phyloP scores from a whole-genome alignment of 2,113 vertebrate species.

The Hippopotamus amphibius region DNA sequence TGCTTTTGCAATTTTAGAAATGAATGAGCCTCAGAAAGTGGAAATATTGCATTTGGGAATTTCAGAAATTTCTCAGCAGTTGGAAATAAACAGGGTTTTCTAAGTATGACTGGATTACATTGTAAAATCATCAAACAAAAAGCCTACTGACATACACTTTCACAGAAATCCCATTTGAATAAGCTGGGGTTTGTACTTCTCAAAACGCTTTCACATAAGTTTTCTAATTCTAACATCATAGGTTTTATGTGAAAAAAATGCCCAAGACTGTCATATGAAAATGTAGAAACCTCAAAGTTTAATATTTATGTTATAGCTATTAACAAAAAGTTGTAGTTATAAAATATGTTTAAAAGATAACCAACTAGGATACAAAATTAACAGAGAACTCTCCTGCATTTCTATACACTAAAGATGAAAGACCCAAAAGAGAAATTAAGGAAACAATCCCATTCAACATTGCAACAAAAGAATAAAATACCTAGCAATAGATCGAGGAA shows the following conservation, averaged over 20 bases:
- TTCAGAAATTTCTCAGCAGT: conserved; percentile 38
- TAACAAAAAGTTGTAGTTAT: not conserved
- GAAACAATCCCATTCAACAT: too few species aligned
- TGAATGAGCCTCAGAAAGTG: not conserved
- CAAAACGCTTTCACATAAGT: not conserved
- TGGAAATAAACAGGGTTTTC: conserved; percentile 18
- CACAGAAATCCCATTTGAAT: not conserved
- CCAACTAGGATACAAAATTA: not conserved
- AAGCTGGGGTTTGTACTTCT: not conserved
- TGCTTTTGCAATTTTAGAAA: conserved; percentile 47
- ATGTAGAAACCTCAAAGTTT: conserved; percentile 2
- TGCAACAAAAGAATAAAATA: too few species aligned
- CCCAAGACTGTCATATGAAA: not conserved
- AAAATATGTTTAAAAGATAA: conserved; percentile 36
- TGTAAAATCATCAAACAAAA: conserved; percentile 50
- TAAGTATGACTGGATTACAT: not conserved
- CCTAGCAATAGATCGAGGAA: too few species aligned
- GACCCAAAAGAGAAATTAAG: too few species aligned
- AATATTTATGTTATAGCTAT: not conserved
- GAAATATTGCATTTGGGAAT: conserved; percentile 36
- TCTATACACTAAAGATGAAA: too few species aligned
- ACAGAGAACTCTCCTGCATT: too few species aligned
- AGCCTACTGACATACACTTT: not conserved
- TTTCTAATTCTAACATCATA: conserved; percentile 27
- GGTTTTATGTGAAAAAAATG: not conserved